Evolutionary conservation across 2,888 invertebrate species (phyloP).

Genomic region (Tethea ocularis): DNA sequence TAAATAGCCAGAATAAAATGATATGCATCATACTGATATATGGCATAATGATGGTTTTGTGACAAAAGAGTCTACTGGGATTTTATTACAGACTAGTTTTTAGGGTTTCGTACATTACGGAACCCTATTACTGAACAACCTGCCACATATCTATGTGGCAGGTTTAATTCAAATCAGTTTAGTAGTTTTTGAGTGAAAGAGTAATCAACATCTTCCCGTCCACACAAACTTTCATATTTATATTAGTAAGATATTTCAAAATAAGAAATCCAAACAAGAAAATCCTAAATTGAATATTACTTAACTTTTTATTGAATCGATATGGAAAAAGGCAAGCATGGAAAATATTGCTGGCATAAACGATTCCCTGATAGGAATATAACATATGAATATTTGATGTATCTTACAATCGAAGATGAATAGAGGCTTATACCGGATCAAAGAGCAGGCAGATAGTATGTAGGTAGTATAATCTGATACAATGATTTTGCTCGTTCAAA

Average conservation of each 20-base stretch:
- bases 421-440: background rate
- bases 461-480: no score
- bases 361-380: background rate
- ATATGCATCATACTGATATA: background rate
- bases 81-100: background rate
- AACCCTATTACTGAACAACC: no score
- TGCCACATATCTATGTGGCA: no score
- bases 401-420: background rate
- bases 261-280: background rate
- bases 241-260: no score
- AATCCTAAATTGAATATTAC: background rate
- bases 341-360: background rate
- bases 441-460: background rate
- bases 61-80: background rate
- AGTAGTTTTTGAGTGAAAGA: no score
- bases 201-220: no score
- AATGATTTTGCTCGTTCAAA: no score
- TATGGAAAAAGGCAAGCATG: background rate
- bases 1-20: no score
- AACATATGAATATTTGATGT: background rate
- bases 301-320: background rate
- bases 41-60: background rate
- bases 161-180: no score
- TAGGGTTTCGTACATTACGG: no score
- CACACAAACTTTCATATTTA: no score